Evolutionary conservation across 1,140 invertebrate species (phyloP), one percentile per base, ranked within the genome.

Genomic region (Drosophila parvula): DNA sequence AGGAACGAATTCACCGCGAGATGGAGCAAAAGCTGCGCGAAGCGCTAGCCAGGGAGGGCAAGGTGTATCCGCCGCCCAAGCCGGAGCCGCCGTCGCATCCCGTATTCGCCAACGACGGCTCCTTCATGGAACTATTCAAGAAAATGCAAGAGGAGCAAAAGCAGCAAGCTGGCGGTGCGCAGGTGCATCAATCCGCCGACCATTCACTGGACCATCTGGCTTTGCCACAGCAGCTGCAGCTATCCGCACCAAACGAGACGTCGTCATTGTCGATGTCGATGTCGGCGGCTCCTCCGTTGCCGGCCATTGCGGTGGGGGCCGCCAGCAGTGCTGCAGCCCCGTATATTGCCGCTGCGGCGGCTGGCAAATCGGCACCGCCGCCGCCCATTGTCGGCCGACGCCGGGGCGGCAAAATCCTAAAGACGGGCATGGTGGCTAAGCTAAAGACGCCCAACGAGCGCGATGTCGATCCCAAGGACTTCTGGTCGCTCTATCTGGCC

Each of bases 401-500:
- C 77, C 93, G 97, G 58, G 97, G 96, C 45, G 97, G 97, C 1
- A 95, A 96, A 89, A 95, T 97, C 32, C 93, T 98, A 1, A 97
- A 97, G 91, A 98, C 97, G 43, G 97, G 97, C 43, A 94, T 97
- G 90, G 97, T 98, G 22, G 97, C 97, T 77, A 98, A 98, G 90
- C 94, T 94, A 30, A 96, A 96, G 91, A 94, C 94, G 28, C 93
- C 94, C 44, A 94, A 94, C 32, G 93, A 92, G 16, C 93, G 94
- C 32, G 91, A 90, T n/a, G 94, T 94, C 64, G 94, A 95, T 61
- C 95, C 95, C 0, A 96, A 96, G 91, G 97, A 98, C 92, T 96
- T 97, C 8, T 98, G 97, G 97, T 96, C 97, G 0, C 92, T 97
- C 4, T 98, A 98, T 85, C 96, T 98, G 95, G 96, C 96, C 30